A percentile compares a stretch with the other conserved stretches of the same genome.
Conservation (phyloP, 2,888 invertebrate genomes). For the Xanthorhoe designata region DNA sequence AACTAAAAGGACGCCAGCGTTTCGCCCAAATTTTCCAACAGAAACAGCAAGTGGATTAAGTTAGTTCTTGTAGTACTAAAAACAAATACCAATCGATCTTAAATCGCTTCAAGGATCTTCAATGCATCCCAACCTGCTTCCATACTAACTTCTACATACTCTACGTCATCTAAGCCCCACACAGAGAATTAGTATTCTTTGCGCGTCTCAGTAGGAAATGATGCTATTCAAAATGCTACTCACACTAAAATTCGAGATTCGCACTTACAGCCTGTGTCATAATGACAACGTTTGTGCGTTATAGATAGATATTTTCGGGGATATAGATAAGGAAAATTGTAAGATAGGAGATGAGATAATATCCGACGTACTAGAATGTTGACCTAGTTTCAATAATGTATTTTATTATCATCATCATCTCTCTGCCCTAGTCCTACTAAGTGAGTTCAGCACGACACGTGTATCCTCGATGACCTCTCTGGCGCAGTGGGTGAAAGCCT, state of each 20-base stretch:
- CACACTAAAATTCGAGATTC: constrained; percentile 47
- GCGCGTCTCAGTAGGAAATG: constrained; percentile 38
- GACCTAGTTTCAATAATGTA: no score
- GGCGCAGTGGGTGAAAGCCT: no score
- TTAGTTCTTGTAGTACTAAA: no score
- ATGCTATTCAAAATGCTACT: constrained; percentile 47
- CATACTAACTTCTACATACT: not conserved
- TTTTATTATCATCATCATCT: no score
- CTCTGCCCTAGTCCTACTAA: no score
- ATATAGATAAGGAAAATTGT: constrained; percentile 11
- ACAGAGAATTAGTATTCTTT: constrained; percentile 44
- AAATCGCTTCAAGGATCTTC: not conserved
- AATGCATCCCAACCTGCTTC: not conserved
- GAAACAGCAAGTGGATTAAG: no score
- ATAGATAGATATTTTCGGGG: constrained; percentile 24
- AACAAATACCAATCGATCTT: not conserved
- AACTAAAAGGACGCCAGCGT: no score
- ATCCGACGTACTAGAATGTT: not conserved
- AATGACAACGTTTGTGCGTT: constrained; percentile 32
- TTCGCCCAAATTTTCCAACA: no score
- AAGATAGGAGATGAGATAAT: constrained; percentile 4
- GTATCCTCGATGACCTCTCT: no score
- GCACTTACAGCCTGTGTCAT: constrained; percentile 41
- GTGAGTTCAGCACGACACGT: no score
- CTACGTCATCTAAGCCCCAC: constrained; percentile 3